Conservation (phyloP, 2,113 vertebrate genomes). For the Hipposideros armiger region DNA sequence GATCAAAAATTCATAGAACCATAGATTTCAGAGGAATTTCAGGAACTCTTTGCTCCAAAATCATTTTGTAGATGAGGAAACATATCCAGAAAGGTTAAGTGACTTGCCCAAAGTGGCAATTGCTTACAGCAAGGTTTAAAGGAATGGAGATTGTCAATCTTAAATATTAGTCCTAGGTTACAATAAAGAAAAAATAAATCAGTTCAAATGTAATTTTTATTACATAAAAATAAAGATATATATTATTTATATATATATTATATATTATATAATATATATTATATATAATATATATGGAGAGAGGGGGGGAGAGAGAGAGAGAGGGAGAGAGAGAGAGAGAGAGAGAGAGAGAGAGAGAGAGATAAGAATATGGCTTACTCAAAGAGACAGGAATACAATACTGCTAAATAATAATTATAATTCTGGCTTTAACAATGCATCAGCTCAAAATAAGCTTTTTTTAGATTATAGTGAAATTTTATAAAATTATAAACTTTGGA, state of each 20-base stretch:
- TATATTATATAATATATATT: too few relatives aligned
- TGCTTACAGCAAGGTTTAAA: not conserved
- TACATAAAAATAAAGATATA: not conserved
- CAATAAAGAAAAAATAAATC: not conserved
- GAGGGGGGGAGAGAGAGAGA: too few relatives aligned
- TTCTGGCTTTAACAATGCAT: not conserved
- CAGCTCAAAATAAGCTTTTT: conserved; percentile 16
- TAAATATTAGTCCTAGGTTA: not conserved
- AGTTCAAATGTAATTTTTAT: not conserved
- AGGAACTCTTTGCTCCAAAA: not conserved
- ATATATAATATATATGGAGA: too few relatives aligned
- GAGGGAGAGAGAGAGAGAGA: too few relatives aligned
- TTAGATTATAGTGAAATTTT: not conserved
- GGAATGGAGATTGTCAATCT: not conserved
- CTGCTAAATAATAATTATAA: not conserved
- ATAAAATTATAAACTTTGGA: not conserved
- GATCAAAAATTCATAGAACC: not conserved
- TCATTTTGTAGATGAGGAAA: not conserved
- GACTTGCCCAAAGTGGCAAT: not conserved
- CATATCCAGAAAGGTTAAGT: not conserved
- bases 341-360: not conserved
- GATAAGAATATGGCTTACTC: not conserved
- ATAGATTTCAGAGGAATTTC: not conserved
- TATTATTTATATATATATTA: too few relatives aligned
- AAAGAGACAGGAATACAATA: not conserved